Conservation (phyloP, 2,113 vertebrate species). For the Hippopotamus amphibius region DNA sequence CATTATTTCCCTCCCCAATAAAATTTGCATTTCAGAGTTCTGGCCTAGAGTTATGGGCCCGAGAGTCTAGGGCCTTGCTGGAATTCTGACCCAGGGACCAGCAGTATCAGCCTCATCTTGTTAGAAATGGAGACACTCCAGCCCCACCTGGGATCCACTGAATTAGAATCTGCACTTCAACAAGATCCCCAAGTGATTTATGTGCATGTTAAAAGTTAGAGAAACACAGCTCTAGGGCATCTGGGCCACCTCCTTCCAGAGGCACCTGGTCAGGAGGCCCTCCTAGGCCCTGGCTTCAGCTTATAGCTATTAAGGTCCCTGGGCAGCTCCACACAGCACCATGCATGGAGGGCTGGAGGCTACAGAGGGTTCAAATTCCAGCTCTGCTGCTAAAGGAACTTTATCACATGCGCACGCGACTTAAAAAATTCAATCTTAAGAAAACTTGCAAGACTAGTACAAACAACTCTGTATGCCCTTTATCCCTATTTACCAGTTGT, state of each 20-base stretch:
- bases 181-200: not conserved
- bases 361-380: not conserved
- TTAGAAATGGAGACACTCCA: not conserved
- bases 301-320: not conserved
- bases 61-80: not conserved
- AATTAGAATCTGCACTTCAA: not conserved
- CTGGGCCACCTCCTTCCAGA: not conserved
- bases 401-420: not conserved
- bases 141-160: not conserved
- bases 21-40: not conserved
- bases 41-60: not conserved
- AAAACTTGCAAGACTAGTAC: not conserved
- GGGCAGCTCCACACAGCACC: not conserved
- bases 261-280: not conserved
- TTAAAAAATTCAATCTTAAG: not conserved
- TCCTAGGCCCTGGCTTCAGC: not conserved
- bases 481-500: not conserved
- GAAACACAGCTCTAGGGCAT: not conserved
- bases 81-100: not conserved
- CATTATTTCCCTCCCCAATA: not conserved
- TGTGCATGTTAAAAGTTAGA: not conserved
- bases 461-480: not conserved
- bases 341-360: too few species aligned
- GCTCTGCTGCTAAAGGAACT: not conserved
- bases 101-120: not conserved